Conservation (phyloP, 2,113 vertebrate species). For the Podarcis cretensis region DNA sequence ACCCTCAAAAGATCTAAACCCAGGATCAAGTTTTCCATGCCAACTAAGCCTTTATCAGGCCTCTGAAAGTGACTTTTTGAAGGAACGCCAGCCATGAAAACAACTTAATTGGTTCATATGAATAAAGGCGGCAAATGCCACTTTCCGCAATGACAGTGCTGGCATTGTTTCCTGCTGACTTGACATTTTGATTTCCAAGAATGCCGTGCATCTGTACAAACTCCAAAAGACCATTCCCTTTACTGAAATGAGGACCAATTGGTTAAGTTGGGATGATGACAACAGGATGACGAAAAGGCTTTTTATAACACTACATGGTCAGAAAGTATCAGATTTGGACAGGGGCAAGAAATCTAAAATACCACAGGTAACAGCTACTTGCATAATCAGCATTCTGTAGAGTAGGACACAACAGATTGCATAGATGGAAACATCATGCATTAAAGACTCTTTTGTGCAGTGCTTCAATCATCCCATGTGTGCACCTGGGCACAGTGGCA, state of each 20-base stretch:
- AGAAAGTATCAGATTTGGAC: background rate
- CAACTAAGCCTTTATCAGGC: slow-evolving; percentile 61
- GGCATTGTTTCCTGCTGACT: slow-evolving; percentile 59
- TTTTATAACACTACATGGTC: slow-evolving; percentile 24
- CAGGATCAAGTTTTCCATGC: slow-evolving; percentile 64
- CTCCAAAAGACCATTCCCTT: background rate
- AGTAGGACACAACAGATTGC: background rate
- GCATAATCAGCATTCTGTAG: background rate
- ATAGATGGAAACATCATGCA: background rate
- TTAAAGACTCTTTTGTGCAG: background rate
- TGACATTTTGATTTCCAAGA: slow-evolving; percentile 58
- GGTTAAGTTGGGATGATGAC: background rate
- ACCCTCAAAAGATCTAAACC: slow-evolving; percentile 62
- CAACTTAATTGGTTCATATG: slow-evolving; percentile 74
- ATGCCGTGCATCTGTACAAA: slow-evolving; percentile 38
- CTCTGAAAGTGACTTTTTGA: slow-evolving; percentile 72
- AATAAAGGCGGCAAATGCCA: slow-evolving; percentile 65
- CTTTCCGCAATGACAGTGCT: slow-evolving; percentile 64
- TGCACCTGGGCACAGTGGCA: background rate
- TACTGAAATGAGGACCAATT: slow-evolving; percentile 42
- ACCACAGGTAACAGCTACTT: background rate
- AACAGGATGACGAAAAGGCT: slow-evolving; percentile 28
- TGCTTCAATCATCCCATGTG: background rate
- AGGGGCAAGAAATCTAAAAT: background rate
- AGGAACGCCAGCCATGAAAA: slow-evolving; percentile 74